Conservation (phyloP, 2,113 vertebrate species). For the Romanogobio albipinnatus region DNA sequence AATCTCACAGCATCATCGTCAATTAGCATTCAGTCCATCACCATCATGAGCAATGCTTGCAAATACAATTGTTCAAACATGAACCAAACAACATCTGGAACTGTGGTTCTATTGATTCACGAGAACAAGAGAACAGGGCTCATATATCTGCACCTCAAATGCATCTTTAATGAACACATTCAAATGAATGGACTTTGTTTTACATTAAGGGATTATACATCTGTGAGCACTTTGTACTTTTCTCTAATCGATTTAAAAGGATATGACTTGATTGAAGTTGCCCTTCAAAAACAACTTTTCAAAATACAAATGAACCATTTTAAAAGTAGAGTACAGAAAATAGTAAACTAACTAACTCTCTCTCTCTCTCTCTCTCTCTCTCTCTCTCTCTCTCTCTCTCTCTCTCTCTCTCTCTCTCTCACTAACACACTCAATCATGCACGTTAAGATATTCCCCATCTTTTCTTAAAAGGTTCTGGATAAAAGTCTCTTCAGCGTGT, state of each 20-base stretch:
- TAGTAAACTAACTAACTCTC: constrained; percentile 54
- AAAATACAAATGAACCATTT: constrained; percentile 65
- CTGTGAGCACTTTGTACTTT: constrained; percentile 54
- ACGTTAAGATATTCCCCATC: background rate
- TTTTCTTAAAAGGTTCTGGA: background rate
- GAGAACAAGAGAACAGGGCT: constrained; percentile 7
- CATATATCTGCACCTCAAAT: constrained; percentile 55
- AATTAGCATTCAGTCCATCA: constrained; percentile 21
- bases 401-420: background rate
- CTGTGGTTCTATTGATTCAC: constrained; percentile 22
- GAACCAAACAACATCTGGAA: constrained; percentile 35
- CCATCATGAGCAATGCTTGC: background rate
- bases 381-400: background rate
- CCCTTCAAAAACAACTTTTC: constrained; percentile 67
- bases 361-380: constrained; percentile 42
- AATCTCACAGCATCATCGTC: background rate
- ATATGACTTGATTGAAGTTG: constrained; percentile 61
- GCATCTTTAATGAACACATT: constrained; percentile 61
- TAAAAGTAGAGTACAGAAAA: constrained; percentile 53
- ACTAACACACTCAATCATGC: too few relatives aligned
- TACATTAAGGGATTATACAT: constrained; percentile 59
- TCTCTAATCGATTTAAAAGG: constrained; percentile 62
- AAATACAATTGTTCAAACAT: background rate
- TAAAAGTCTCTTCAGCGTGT: constrained; percentile 12
- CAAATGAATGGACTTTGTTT: constrained; percentile 58